Evolutionary conservation across 2,888 invertebrate genomes (phyloP), one percentile per base, ranked within the genome.

Genomic region (Tachina lurida): DNA sequence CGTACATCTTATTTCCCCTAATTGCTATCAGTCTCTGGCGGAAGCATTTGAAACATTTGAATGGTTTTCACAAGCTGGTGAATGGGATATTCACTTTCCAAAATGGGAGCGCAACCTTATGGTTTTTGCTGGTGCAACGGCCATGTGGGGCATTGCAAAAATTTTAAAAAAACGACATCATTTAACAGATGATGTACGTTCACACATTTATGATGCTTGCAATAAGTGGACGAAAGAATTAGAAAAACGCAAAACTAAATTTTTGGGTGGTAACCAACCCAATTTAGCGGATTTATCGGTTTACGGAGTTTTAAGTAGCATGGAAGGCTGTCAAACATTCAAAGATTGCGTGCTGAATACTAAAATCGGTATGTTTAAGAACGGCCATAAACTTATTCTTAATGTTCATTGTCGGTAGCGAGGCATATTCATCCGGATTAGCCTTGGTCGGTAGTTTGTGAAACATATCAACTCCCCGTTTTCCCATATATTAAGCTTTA

Each of bases 1-100:
- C 1, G 98, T 99, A 0, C 99, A 99, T 91, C 95, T 96, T 0
- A 94, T 99, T 49, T 99, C 99, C 0, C 99, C 99, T 0, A 99
- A 99, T 93, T 98, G 99, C 45, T 99, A 99, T 91, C 95, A 98
- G 81, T 97, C 97, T 0, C 93, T 95, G 0, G 93, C 93, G 0
- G 99, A 99, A 93, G 95, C 99, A 0, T 92, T 98, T 31, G 96
- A 98, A 91, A 97, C 99, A 0, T 99, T 99, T 93, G 95, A 95
- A 88, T 98, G 98, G 96, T 99, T 99, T 93, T 97, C 98, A 7
- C 94, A 97, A 88, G 96, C 96, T 12, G 99, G 99, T 0, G 96
- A 97, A 85, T 99, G 99, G 99, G 95, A 96, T 79, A 94, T 96
- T 79, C 95, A 96, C 88, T 99, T 99, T 91, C 96, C 97, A 0